Conservation (phyloP, 1,140 invertebrate genomes). For the Temnothorax longispinosus region DNA sequence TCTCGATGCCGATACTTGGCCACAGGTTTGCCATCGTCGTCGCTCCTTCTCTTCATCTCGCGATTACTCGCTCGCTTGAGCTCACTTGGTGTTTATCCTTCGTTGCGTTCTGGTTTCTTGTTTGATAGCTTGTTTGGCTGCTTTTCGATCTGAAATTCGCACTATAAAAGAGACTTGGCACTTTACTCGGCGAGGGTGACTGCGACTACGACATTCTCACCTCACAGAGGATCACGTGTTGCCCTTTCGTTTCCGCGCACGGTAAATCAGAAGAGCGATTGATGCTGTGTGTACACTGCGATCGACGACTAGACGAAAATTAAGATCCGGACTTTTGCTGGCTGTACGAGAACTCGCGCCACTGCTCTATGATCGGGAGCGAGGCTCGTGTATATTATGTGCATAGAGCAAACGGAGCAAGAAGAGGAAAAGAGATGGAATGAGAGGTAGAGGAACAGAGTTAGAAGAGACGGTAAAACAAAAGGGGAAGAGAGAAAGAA, state of each 20-base stretch:
- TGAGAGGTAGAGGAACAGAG: constrained; percentile 31
- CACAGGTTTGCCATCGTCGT: constrained; percentile 41
- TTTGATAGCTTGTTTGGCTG: background rate
- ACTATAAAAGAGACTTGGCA: constrained; percentile 28
- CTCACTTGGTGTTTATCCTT: constrained; percentile 14
- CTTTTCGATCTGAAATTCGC: constrained; percentile 19
- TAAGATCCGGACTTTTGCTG: constrained; percentile 65
- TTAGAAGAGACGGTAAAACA: background rate
- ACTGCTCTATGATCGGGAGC: constrained; percentile 81
- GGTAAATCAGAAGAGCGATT: background rate
- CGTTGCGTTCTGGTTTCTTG: background rate
- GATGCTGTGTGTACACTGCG: constrained; percentile 24
- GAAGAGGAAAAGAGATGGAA: constrained; percentile 45
- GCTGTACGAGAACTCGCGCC: constrained; percentile 69
- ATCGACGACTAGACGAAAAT: constrained; percentile 65
- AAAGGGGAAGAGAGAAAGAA: constrained; percentile 38
- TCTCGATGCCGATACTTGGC: constrained; percentile 67
- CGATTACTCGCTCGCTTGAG: constrained; percentile 1
- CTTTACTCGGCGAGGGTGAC: background rate
- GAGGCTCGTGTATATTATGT: constrained; percentile 80
- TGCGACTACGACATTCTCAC: constrained; percentile 3
- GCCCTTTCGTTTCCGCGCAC: background rate
- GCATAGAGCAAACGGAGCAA: constrained; percentile 77
- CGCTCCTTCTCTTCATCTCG: constrained; percentile 69
- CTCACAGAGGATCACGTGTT: background rate